phyloP scores from a whole-genome alignment of 2,113 vertebrate species.

The Chamaetylas fuelleborni region DNA sequence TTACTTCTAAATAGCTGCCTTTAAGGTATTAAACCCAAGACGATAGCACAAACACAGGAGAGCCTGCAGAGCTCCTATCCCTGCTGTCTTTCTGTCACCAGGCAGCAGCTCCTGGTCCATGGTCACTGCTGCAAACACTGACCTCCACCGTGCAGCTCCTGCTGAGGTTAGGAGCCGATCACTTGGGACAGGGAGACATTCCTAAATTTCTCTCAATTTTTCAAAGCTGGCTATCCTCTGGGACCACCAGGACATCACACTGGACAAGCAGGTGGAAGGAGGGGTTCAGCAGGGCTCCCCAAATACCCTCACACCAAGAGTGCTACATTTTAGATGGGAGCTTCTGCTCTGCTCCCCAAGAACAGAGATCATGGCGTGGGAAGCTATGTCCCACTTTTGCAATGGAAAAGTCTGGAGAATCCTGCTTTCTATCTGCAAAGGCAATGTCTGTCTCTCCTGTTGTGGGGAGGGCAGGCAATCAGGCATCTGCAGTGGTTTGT shows the following conservation, averaged over 20 bases:
- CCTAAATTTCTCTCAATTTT: neutral
- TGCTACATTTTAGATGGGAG: neutral
- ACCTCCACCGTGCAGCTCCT: neutral
- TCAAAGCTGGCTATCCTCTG: neutral
- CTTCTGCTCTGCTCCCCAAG: neutral
- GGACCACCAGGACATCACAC: neutral
- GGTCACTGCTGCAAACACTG: fast-evolving
- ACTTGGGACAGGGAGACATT: neutral
- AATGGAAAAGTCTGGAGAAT: neutral
- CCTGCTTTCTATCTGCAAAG: neutral
- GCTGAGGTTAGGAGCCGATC: neutral
- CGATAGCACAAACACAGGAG: neutral
- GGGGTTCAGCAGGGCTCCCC: neutral
- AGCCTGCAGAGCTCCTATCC: neutral
- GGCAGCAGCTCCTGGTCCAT: neutral
- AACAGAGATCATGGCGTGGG: fast-evolving
- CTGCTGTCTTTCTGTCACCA: neutral
- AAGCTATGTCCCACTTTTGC: neutral
- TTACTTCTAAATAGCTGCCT: constrained; percentile 43
- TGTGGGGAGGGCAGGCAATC: neutral
- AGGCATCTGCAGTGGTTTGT: neutral
- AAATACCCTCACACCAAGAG: neutral
- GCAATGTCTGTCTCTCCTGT: neutral
- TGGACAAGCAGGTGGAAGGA: neutral
- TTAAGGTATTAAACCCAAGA: neutral